Evolutionary conservation across 2,113 vertebrate species (phyloP).

Genomic region (Theristicus caerulescens): DNA sequence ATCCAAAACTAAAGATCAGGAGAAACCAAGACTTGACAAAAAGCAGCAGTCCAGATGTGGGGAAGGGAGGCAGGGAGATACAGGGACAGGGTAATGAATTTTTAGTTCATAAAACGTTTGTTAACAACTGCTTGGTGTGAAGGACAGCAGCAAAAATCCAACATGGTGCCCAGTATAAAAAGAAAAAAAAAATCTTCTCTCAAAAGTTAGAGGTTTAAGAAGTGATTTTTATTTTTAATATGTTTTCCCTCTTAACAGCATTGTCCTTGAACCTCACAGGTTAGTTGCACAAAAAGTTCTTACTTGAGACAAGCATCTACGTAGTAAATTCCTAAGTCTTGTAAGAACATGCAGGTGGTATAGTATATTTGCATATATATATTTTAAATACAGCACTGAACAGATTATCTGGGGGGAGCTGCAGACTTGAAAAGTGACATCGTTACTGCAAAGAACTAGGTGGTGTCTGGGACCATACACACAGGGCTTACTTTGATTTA

Average conservation of each 20-base stretch:
- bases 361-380: background rate
- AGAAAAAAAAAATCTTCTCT: background rate
- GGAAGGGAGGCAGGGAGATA: background rate
- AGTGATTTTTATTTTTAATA: background rate
- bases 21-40: background rate
- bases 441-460: background rate
- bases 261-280: background rate
- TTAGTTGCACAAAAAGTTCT: background rate
- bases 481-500: background rate
- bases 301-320: background rate
- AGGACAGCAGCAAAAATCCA: background rate
- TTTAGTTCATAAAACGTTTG: background rate
- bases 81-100: background rate
- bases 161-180: background rate
- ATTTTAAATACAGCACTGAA: background rate
- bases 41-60: background rate
- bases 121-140: background rate
- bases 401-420: background rate
- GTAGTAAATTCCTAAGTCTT: background rate
- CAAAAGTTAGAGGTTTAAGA: background rate
- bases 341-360: background rate
- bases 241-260: background rate
- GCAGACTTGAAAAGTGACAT: background rate
- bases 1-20: background rate
- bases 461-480: background rate